phyloP scores from a whole-genome alignment of 2,888 invertebrate genomes.

The Ochropleura plecta region DNA sequence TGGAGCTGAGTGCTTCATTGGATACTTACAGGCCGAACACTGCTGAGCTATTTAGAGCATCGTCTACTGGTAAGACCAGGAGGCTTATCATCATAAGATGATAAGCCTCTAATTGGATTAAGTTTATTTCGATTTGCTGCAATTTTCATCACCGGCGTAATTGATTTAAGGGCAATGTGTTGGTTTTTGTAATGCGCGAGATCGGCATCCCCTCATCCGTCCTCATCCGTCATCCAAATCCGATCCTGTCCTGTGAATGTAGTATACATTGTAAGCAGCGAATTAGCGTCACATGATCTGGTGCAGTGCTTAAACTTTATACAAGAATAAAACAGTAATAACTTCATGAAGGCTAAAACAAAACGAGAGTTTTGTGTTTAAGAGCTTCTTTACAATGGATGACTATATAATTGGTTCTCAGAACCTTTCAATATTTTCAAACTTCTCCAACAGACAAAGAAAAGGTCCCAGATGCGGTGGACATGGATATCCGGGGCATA shows the following conservation, averaged over 20 bases:
- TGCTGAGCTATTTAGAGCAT: slow-evolving; percentile 92
- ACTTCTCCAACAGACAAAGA: slow-evolving; percentile 78
- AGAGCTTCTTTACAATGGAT: background rate
- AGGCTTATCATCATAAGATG: too few relatives aligned
- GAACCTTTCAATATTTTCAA: background rate
- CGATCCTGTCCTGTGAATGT: too few relatives aligned
- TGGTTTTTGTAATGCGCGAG: background rate
- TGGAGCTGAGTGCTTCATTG: slow-evolving; percentile 95
- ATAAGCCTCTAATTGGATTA: background rate
- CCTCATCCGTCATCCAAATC: too few relatives aligned
- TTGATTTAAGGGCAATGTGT: background rate
- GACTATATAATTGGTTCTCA: background rate
- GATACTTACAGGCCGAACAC: slow-evolving; percentile 94
- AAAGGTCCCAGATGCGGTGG: slow-evolving; percentile 88
- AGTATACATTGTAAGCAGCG: background rate
- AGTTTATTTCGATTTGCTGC: background rate
- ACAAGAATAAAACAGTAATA: background rate
- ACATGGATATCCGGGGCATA: slow-evolving; percentile 93
- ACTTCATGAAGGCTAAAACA: too few relatives aligned
- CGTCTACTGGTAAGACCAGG: slow-evolving; percentile 83
- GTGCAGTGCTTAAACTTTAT: background rate
- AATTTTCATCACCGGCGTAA: background rate
- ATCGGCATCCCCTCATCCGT: background rate
- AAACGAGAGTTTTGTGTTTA: background rate
- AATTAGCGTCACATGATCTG: background rate